These are phyloP conservation scores for Babylonia areolata DNA, from an alignment of 1,140 invertebrate species.

Conservation along the genomic window DNA sequence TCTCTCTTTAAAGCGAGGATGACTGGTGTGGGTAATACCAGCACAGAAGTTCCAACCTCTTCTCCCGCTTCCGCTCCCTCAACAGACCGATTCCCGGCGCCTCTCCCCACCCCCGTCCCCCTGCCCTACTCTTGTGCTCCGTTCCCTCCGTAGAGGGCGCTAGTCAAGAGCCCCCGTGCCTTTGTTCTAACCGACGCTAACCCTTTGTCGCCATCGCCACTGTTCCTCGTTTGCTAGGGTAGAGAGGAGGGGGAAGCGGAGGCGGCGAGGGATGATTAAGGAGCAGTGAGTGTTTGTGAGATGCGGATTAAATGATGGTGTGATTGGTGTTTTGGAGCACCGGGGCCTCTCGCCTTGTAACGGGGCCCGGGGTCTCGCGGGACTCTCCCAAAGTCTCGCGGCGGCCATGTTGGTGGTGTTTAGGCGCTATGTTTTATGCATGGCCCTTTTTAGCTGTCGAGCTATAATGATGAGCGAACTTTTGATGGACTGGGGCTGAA, in stretches of 20 bases:
- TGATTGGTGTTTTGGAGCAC: conserved; percentile 19
- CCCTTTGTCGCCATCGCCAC: too few species aligned
- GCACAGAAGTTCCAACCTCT: too few species aligned
- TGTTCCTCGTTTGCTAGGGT: background rate
- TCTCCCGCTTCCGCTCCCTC: too few species aligned
- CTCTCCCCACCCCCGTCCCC: background rate
- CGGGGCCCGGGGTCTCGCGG: background rate
- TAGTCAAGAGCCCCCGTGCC: background rate
- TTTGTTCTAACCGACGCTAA: background rate
- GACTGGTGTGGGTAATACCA: background rate
- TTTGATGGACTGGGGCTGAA: background rate
- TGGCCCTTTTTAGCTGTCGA: conserved; percentile 23
- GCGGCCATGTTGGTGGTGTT: conserved; percentile 8
- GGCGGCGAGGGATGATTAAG: background rate
- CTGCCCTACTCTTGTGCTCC: background rate
- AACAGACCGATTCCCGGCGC: too few species aligned
- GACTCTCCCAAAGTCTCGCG: background rate
- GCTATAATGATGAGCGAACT: background rate
- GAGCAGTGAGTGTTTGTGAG: conserved; percentile 8
- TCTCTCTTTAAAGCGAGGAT: too few species aligned
- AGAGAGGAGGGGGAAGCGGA: too few species aligned
- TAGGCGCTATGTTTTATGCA: conserved; percentile 23
- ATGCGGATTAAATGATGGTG: conserved; percentile 21
- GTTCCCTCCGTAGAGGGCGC: background rate
- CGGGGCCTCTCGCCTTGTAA: too few species aligned